Conservation (phyloP, 2,888 invertebrate species). For the Tyria jacobaeae region DNA sequence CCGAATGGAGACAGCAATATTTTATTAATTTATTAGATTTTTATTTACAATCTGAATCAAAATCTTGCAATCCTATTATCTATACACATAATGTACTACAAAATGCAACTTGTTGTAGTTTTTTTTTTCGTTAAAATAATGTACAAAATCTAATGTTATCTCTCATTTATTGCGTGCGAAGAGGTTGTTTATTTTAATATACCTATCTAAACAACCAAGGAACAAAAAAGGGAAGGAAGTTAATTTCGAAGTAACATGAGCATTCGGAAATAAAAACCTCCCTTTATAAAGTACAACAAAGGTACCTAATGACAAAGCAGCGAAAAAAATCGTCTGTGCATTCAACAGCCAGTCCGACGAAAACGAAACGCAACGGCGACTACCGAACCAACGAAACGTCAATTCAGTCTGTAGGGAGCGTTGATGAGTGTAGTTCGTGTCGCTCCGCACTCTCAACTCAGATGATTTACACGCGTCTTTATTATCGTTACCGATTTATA, state of each 20-base stretch:
- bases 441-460: slow-evolving; percentile 54
- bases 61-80: too few species aligned
- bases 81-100: too few species aligned
- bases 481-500: slow-evolving; percentile 52
- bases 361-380: slow-evolving; percentile 49
- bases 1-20: too few species aligned
- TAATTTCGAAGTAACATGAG: background rate
- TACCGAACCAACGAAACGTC: slow-evolving; percentile 54
- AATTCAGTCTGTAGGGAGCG: slow-evolving; percentile 77
- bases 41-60: too few species aligned
- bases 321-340: slow-evolving; percentile 50
- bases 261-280: slow-evolving; percentile 41
- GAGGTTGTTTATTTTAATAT: background rate
- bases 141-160: too few species aligned
- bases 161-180: too few species aligned
- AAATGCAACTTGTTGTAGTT: too few species aligned
- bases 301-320: slow-evolving; percentile 41
- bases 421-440: slow-evolving; percentile 59
- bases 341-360: slow-evolving; percentile 53
- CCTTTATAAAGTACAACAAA: slow-evolving; percentile 54
- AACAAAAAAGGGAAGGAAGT: slow-evolving; percentile 4
- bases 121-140: too few species aligned
- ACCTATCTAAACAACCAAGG: background rate
- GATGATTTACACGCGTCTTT: slow-evolving; percentile 75
- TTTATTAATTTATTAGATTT: too few species aligned